Evolutionary conservation across 1,140 invertebrate species (phyloP).

Genomic region (Drosophila sucinea): DNA sequence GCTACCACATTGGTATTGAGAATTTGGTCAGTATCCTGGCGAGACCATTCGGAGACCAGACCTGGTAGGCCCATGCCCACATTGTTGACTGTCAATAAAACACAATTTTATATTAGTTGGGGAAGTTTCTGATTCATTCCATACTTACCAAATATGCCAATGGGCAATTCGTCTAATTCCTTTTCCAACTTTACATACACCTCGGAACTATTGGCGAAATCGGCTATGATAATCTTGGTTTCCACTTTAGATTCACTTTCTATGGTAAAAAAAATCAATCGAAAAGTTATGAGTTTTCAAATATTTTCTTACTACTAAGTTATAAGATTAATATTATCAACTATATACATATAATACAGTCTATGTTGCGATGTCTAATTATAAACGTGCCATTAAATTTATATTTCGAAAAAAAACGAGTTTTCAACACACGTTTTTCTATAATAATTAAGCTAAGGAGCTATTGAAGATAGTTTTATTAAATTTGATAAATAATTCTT

Average conservation of each 20-base stretch:
- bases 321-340: too few relatives aligned
- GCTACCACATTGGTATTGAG: conserved; percentile 94
- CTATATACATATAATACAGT: too few relatives aligned
- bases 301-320: too few relatives aligned
- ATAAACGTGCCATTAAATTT: too few relatives aligned
- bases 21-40: conserved; percentile 90
- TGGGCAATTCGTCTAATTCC: conserved; percentile 87
- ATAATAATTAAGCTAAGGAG: too few relatives aligned
- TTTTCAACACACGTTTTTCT: too few relatives aligned
- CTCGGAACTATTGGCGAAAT: conserved; percentile 89
- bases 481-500: too few relatives aligned
- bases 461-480: too few relatives aligned
- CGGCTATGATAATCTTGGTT: conserved; percentile 89
- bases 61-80: conserved; percentile 92
- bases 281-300: too few relatives aligned
- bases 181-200: conserved; percentile 88
- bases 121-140: neutral
- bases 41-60: conserved; percentile 88
- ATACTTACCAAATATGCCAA: conserved; percentile 91
- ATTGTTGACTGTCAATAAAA: conserved; percentile 91
- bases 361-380: too few relatives aligned
- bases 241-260: conserved; percentile 85
- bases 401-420: too few relatives aligned
- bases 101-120: neutral
- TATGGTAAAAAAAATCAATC: neutral